phyloP scores from a whole-genome alignment of 2,888 invertebrate species.

The Mesorhabditis belari region DNA sequence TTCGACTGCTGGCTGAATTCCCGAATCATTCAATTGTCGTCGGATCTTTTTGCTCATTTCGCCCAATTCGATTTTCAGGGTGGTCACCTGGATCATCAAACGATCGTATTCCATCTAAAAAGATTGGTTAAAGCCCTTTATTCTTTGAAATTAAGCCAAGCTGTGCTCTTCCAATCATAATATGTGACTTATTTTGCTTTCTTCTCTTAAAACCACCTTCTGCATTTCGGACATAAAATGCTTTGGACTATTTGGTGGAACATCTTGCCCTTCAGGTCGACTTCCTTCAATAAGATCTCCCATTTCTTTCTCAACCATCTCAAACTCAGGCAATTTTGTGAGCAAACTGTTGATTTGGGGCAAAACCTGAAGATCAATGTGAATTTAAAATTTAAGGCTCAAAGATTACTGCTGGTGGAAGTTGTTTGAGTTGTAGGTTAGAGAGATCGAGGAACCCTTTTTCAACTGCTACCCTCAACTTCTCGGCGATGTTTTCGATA shows the following conservation, averaged over 20 bases:
- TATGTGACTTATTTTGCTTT: too few species aligned
- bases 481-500: conserved; percentile 20
- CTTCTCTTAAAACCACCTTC: conserved; percentile 19
- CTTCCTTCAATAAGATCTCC: background rate
- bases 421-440: background rate
- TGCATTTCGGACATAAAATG: conserved; percentile 35
- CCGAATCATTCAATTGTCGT: conserved; percentile 23
- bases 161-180: background rate
- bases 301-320: conserved; percentile 25
- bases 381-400: background rate
- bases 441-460: conserved; percentile 13
- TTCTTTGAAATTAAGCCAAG: background rate
- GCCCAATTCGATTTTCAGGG: conserved; percentile 32
- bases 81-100: conserved; percentile 36
- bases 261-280: conserved; percentile 3
- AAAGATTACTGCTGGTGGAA: background rate
- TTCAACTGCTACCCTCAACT: conserved; percentile 30
- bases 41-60: conserved; percentile 35
- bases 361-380: conserved; percentile 4
- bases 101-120: conserved; percentile 34
- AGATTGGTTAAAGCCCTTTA: too few species aligned
- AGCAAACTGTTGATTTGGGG: conserved; percentile 19
- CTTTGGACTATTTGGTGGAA: conserved; percentile 13
- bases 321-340: conserved; percentile 23
- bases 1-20: conserved; percentile 5